phyloP scores from a whole-genome alignment of 1,140 invertebrate species.

The Macrotrachela quadricornifera region DNA sequence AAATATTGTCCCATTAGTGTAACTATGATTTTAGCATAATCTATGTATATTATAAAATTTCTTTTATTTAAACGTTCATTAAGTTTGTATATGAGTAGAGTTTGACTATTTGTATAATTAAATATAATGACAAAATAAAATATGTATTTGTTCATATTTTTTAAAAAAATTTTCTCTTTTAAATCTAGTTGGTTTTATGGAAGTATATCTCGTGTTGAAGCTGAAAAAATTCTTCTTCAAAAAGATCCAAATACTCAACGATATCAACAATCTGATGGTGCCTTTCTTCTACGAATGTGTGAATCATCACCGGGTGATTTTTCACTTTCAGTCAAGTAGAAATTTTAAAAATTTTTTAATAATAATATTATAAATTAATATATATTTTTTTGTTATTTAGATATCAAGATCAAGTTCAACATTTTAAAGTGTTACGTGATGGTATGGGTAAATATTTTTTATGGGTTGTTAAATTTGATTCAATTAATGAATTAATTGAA shows the following conservation, averaged over 20 bases:
- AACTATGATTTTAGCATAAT: too few relatives aligned
- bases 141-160: too few relatives aligned
- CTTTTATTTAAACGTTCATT: too few relatives aligned
- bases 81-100: too few relatives aligned
- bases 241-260: constrained; percentile 46
- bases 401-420: constrained; percentile 86
- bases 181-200: constrained; percentile 69
- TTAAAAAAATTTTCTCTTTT: background rate
- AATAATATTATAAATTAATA: background rate
- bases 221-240: constrained; percentile 63
- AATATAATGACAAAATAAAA: too few relatives aligned
- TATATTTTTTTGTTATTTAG: constrained; percentile 33
- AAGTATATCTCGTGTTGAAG: constrained; percentile 80
- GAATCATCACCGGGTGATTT: constrained; percentile 97
- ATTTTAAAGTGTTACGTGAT: constrained; percentile 91
- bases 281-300: constrained; percentile 89
- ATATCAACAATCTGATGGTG: constrained; percentile 48
- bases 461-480: constrained; percentile 98
- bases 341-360: background rate
- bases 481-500: constrained; percentile 92
- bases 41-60: too few relatives aligned
- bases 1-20: too few relatives aligned
- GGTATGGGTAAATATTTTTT: constrained; percentile 86
- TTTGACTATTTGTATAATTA: too few relatives aligned
- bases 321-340: constrained; percentile 82